Conservation (phyloP, 2,888 invertebrate genomes). For the Entomobrya multifasciata region DNA sequence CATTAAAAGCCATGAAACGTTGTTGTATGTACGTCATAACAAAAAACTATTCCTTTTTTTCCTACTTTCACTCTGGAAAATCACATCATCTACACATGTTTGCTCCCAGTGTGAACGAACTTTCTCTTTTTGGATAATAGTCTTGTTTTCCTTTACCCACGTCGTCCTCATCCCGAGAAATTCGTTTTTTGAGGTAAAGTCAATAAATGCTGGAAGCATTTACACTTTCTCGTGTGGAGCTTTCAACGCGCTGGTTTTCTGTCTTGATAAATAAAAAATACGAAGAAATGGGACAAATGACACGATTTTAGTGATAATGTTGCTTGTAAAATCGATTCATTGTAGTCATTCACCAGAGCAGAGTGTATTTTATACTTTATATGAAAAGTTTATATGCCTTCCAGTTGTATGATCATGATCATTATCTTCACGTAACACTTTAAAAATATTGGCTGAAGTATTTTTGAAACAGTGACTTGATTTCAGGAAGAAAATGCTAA, state of each 20-base stretch:
- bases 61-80: constrained; percentile 12
- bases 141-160: not conserved
- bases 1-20: constrained; percentile 6
- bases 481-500: no score
- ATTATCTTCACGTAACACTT: no score
- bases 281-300: no score
- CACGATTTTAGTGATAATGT: no score
- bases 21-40: constrained; percentile 14
- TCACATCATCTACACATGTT: constrained; percentile 35
- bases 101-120: constrained; percentile 48
- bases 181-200: not conserved
- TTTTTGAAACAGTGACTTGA: no score
- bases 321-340: no score
- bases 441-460: no score
- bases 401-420: no score
- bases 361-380: no score
- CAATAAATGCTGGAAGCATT: not conserved
- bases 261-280: no score
- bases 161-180: constrained; percentile 13
- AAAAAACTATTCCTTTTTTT: not conserved
- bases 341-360: no score
- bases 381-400: no score
- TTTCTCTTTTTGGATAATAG: not conserved
- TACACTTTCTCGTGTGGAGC: not conserved
- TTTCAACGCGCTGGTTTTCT: not conserved